Evolutionary conservation across 1,140 invertebrate species (phyloP), one percentile per base, ranked within the genome.

Genomic region (Elymnias hypermnestra): DNA sequence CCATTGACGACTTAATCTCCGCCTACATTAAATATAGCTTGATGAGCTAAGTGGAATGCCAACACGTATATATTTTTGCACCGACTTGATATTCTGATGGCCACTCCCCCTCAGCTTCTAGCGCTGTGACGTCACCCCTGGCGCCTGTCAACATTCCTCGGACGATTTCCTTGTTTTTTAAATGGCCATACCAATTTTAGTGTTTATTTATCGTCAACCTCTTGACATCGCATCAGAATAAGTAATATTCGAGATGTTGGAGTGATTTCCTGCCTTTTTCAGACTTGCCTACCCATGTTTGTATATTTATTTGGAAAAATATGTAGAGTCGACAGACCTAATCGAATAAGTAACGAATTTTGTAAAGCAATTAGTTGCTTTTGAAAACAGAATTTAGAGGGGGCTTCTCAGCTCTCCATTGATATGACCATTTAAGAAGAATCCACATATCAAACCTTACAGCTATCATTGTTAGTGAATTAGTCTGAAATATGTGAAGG

Each of bases 11-110:
- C 22, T 29, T 51, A 46, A 52, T 60, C 57, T 57, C 61, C 61
- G 57, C 61, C 61, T 57, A 60, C 57, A 55, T 52, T 60, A 60
- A 53, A 52, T 57, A 54, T 57, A 62, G 58, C 53, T 37, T 53
- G 58, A 55, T 57, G 56, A 51, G 46, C 52, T 49, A 48, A 49
- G 40, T 14, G 48, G 31, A 46, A 53, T 52, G 48, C 41, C 21
- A 42, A 35, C 39, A 40, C 29, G 6, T 21, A 21, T 21, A 21
- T 4, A 3, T 4, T 21, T 23, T 25, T 45, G 33, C 17, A 33
- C 41, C 25, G 47, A 41, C 33, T 51, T 48, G 44, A 40, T 39
- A 55, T 49, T 46, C 43, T 12, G 6, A 40, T 42, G 23, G 41
- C 49, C 57, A 49, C 57, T 52, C 56, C 52, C 46, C 45, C 57